Percentiles rank a stretch among this genome's conserved stretches.
phyloP scores from a whole-genome alignment of 2,888 invertebrate genomes.

The Capitulum mitella region DNA sequence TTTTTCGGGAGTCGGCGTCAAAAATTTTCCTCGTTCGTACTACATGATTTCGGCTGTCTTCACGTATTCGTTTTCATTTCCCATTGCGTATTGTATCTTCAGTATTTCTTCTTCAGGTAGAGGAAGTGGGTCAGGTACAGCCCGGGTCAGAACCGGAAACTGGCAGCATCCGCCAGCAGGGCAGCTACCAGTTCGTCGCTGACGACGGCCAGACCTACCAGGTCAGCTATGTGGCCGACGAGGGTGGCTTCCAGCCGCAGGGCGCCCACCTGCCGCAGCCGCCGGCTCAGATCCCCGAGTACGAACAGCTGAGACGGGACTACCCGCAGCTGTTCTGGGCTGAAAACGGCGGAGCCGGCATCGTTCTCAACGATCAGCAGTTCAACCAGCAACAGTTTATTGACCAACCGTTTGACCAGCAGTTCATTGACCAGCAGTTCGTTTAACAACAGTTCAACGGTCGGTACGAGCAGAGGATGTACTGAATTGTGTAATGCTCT shows the following conservation, averaged over 20 bases:
- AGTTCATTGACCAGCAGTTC: background rate
- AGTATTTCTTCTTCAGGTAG: background rate
- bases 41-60: too few species aligned
- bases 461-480: too few species aligned
- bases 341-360: background rate
- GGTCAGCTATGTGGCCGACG: background rate
- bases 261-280: slow-evolving; percentile 11
- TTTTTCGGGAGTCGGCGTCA: too few species aligned
- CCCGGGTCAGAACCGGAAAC: background rate
- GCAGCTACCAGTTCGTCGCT: background rate
- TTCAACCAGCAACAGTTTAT: background rate
- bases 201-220: slow-evolving; percentile 15
- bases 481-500: too few species aligned
- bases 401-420: background rate
- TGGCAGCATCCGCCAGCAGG: background rate
- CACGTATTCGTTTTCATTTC: too few species aligned
- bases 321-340: slow-evolving; percentile 22
- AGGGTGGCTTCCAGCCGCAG: background rate
- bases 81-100: too few species aligned
- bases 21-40: too few species aligned
- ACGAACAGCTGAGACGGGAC: background rate
- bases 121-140: background rate
- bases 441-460: background rate
- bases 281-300: slow-evolving; percentile 17
- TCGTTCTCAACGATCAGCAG: background rate